Evolutionary conservation across 2,888 invertebrate species (phyloP).

Genomic region (Dolomedes plantarius): DNA sequence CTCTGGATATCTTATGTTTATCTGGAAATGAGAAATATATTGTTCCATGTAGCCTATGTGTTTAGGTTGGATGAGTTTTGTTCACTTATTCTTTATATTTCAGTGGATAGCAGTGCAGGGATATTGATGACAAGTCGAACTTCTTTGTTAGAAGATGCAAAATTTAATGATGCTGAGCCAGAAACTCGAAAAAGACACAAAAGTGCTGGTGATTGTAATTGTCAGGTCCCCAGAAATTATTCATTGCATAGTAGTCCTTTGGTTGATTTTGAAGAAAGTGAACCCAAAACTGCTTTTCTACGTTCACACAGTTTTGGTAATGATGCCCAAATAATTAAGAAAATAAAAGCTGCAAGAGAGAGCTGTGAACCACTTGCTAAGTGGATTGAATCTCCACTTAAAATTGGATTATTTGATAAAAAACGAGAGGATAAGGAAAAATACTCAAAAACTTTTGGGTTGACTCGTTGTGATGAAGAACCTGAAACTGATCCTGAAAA

Average conservation of each 20-base stretch:
- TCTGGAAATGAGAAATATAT: too few species aligned
- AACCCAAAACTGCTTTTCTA: conserved; percentile 68
- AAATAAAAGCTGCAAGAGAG: conserved; percentile 53
- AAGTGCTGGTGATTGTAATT: conserved; percentile 69
- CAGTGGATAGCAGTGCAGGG: conserved; percentile 79
- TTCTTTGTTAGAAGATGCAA: conserved; percentile 28
- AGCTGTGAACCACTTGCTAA: conserved; percentile 26
- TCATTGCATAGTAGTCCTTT: conserved; percentile 23
- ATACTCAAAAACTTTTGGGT: conserved; percentile 43
- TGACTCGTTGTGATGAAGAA: conserved; percentile 62
- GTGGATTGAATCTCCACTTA: conserved; percentile 51
- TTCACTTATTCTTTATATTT: too few species aligned
- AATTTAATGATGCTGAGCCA: not conserved
- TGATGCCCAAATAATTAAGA: conserved; percentile 83
- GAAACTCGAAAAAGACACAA: conserved; percentile 64
- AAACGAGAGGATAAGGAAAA: conserved; percentile 73
- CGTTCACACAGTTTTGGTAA: conserved; percentile 86
- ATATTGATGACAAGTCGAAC: conserved; percentile 79
- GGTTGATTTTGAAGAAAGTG: conserved; percentile 19
- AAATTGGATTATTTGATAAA: conserved; percentile 46
- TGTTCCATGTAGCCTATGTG: too few species aligned
- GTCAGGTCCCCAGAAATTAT: conserved; percentile 19
- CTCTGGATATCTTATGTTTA: too few species aligned
- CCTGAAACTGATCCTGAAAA: conserved; percentile 52
- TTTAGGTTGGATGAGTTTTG: too few species aligned